These are phyloP conservation scores for Achatina immaculata DNA, from an alignment of 1,140 invertebrate species.

Conservation along the genomic window DNA sequence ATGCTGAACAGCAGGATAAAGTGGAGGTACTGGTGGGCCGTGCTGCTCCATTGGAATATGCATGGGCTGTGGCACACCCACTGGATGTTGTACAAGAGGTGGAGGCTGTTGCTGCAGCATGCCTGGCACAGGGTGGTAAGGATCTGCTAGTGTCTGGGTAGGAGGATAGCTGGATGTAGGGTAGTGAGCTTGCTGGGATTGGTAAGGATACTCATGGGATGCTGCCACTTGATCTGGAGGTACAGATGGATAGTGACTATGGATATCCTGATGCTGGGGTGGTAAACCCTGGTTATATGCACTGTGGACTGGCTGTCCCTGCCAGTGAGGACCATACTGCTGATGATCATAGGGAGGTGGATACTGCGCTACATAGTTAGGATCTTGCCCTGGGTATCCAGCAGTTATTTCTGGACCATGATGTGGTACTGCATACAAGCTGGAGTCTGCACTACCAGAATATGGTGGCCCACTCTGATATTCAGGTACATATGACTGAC, in stretches of 20 bases:
- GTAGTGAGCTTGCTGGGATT: background rate
- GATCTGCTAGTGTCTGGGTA: background rate
- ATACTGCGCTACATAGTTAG: slow-evolving; percentile 5
- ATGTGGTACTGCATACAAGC: slow-evolving; percentile 17
- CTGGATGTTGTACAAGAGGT: slow-evolving; percentile 3
- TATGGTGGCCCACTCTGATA: background rate
- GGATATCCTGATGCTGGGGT: slow-evolving; percentile 26
- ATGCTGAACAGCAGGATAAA: background rate
- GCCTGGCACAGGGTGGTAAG: background rate
- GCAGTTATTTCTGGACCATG: background rate
- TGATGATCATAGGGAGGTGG: slow-evolving; percentile 16
- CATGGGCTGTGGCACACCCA: background rate
- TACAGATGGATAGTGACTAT: background rate
- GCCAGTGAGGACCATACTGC: slow-evolving; percentile 14
- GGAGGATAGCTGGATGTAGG: background rate
- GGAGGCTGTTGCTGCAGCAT: background rate
- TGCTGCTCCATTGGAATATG: slow-evolving; percentile 9
- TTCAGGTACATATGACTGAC: background rate
- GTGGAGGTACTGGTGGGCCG: background rate
- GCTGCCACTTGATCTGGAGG: slow-evolving; percentile 2
- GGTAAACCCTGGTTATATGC: background rate
- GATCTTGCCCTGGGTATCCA: slow-evolving; percentile 13
- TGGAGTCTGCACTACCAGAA: background rate
- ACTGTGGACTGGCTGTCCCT: background rate
- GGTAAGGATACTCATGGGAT: background rate